Evolutionary conservation across 2,888 invertebrate species (phyloP).

Genomic region (Periphyllus acericola): DNA sequence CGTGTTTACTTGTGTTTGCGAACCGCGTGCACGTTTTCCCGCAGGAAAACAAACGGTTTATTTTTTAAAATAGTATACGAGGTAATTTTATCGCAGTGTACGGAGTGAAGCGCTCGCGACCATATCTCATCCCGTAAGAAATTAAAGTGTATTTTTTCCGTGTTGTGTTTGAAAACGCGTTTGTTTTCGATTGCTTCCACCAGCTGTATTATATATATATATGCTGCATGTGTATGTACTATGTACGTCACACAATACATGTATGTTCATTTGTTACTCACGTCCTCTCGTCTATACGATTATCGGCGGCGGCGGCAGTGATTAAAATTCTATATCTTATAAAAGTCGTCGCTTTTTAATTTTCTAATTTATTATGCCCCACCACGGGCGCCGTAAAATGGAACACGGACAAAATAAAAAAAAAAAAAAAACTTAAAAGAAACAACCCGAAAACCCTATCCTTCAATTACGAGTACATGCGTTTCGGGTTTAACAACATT

Average conservation of each 20-base stretch:
- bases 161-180: no score
- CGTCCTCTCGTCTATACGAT: background rate
- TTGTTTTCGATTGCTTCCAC: no score
- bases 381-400: slow-evolving; percentile 38
- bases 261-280: background rate
- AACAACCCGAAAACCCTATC: slow-evolving; percentile 59
- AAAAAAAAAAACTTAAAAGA: slow-evolving; percentile 15
- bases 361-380: slow-evolving; percentile 53
- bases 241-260: background rate
- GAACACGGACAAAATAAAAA: slow-evolving; percentile 18
- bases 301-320: slow-evolving; percentile 5
- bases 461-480: slow-evolving; percentile 49
- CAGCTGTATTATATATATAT: no score
- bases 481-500: slow-evolving; percentile 62
- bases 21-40: no score
- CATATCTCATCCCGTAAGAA: no score
- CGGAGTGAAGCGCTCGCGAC: no score
- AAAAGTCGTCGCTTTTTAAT: slow-evolving; percentile 54
- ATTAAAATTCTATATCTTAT: slow-evolving; percentile 49
- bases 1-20: no score
- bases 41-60: no score
- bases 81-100: no score
- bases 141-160: no score
- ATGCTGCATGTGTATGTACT: background rate
- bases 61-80: no score